phyloP scores from a whole-genome alignment of 2,113 vertebrate genomes.

The Saguinus imperator region DNA sequence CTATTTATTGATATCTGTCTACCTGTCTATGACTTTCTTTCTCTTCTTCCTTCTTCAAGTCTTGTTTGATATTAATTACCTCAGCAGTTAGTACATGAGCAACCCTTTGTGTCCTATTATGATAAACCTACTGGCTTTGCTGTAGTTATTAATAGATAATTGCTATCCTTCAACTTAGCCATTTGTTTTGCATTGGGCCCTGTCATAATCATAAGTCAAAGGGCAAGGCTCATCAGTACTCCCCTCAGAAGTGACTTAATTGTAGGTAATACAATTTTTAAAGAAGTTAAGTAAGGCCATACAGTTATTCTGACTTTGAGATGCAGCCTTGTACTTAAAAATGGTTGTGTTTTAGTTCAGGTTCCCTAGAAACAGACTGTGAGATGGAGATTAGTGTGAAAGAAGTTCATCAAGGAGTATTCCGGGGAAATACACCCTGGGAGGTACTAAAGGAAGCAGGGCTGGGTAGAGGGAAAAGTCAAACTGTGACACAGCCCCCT shows the following conservation, averaged over 20 bases:
- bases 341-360: background rate
- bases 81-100: background rate
- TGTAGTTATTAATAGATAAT: conserved; percentile 3
- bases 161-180: conserved; percentile 18
- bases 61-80: conserved; percentile 4
- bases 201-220: conserved; percentile 43
- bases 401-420: background rate
- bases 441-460: background rate
- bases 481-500: background rate
- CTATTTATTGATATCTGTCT: background rate
- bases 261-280: conserved; percentile 37
- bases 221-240: conserved; percentile 31
- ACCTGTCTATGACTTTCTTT: background rate
- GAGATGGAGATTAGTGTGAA: background rate
- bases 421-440: background rate
- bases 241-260: conserved; percentile 52
- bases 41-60: background rate
- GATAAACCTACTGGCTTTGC: conserved; percentile 30
- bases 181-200: conserved; percentile 10
- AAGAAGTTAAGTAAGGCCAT: conserved; percentile 34
- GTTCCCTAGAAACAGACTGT: background rate
- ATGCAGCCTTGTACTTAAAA: background rate
- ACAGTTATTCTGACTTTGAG: conserved; percentile 12
- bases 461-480: background rate
- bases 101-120: background rate